These are phyloP conservation scores for Drymonia ruficornis DNA, from an alignment of 2,888 invertebrate genomes.

Conservation along the genomic window DNA sequence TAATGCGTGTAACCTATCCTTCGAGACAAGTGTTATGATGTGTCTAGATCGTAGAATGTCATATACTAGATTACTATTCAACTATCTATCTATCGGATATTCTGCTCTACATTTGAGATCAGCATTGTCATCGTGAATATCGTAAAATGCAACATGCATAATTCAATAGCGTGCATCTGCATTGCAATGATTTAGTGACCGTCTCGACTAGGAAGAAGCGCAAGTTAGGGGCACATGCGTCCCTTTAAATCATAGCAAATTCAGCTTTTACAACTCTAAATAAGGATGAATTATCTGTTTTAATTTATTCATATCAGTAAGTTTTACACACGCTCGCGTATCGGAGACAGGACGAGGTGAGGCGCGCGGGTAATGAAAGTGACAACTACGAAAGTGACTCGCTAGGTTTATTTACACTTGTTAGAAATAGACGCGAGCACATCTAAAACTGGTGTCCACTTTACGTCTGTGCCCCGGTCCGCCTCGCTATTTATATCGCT, in stretches of 20 bases:
- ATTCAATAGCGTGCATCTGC: not conserved
- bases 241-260: no score
- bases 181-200: no score
- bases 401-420: conserved; percentile 81
- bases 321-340: conserved; percentile 7
- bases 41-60: no score
- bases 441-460: conserved; percentile 80
- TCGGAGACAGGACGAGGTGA: conserved; percentile 47
- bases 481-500: conserved; percentile 75
- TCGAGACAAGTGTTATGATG: conserved; percentile 15
- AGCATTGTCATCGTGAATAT: not conserved
- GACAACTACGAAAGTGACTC: conserved; percentile 77
- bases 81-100: not conserved
- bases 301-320: not conserved
- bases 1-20: conserved; percentile 30
- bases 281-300: no score
- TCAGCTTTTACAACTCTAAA: no score
- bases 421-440: conserved; percentile 76
- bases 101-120: not conserved
- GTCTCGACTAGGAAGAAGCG: no score
- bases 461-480: conserved; percentile 66
- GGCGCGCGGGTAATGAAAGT: conserved; percentile 70
- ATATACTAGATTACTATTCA: no score
- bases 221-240: no score
- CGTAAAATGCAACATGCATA: not conserved